These are phyloP conservation scores for Ornithoptera alexandrae DNA, from an alignment of 2,888 invertebrate genomes.

Conservation along the genomic window DNA sequence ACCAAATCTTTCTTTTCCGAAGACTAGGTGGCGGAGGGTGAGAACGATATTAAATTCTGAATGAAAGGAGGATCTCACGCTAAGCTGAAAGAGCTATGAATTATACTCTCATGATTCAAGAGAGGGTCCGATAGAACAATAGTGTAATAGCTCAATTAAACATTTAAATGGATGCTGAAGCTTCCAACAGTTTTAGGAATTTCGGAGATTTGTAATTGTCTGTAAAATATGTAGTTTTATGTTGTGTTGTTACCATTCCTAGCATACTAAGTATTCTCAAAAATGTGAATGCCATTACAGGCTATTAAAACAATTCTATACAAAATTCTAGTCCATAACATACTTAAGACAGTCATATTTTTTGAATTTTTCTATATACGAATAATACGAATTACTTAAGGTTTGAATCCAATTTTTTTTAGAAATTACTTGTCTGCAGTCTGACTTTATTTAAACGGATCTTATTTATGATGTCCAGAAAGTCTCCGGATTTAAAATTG, in stretches of 20 bases:
- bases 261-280: background rate
- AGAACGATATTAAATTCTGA: slow-evolving; percentile 78
- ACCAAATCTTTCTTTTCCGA: slow-evolving; percentile 69
- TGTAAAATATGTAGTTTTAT: slow-evolving; percentile 34
- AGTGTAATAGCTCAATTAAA: slow-evolving; percentile 78
- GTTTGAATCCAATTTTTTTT: background rate
- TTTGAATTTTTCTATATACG: too few species aligned
- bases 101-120: slow-evolving; percentile 62
- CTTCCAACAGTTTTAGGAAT: slow-evolving; percentile 40
- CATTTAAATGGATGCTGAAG: slow-evolving; percentile 62
- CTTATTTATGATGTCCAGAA: slow-evolving; percentile 32
- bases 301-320: background rate
- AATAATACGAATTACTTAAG: too few species aligned
- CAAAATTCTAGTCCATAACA: too few species aligned
- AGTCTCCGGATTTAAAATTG: slow-evolving; percentile 42
- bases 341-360: too few species aligned
- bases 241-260: slow-evolving; percentile 1
- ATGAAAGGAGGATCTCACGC: slow-evolving; percentile 70
- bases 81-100: slow-evolving; percentile 74
- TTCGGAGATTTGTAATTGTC: slow-evolving; percentile 44
- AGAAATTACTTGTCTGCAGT: background rate
- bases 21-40: slow-evolving; percentile 64
- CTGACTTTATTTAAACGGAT: slow-evolving; percentile 16
- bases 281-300: background rate
- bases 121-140: slow-evolving; percentile 67